Conservation (phyloP, 2,888 invertebrate species). For the Augiades crinisus region DNA sequence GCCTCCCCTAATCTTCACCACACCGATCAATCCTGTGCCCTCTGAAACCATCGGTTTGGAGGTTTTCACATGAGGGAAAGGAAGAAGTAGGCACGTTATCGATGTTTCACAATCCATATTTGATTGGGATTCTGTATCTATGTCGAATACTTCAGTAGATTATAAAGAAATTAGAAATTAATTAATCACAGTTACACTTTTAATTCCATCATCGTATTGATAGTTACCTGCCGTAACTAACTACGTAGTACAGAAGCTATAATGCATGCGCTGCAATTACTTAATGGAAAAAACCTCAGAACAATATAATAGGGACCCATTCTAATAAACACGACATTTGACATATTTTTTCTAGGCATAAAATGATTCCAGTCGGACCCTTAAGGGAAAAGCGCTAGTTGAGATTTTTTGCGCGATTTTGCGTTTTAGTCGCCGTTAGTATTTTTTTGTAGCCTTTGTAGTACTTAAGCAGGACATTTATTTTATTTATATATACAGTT, state of each 20-base stretch:
- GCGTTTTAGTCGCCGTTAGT: background rate
- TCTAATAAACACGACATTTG: slow-evolving; percentile 23
- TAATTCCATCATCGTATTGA: background rate
- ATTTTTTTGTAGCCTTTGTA: too few relatives aligned
- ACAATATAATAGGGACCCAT: slow-evolving; percentile 19
- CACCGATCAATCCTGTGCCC: too few relatives aligned
- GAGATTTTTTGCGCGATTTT: background rate
- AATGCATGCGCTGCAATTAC: slow-evolving; percentile 12
- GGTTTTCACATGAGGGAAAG: too few relatives aligned
- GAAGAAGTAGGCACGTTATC: too few relatives aligned
- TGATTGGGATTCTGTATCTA: too few relatives aligned
- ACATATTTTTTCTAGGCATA: slow-evolving; percentile 18
- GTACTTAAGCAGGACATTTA: too few relatives aligned
- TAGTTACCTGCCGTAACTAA: background rate
- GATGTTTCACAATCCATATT: too few relatives aligned
- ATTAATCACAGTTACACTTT: too few relatives aligned
- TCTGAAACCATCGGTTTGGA: too few relatives aligned
- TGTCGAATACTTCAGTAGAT: too few relatives aligned
- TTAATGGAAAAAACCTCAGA: slow-evolving; percentile 18
- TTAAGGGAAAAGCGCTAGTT: background rate
- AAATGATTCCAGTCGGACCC: slow-evolving; percentile 1
- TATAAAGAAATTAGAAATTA: too few relatives aligned
- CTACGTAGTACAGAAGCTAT: background rate
- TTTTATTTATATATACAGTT: background rate
- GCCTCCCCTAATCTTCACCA: too few relatives aligned